Base-by-base conservation (phyloP, 2,113 vertebrate species). In the Pteronura brasiliensis region DNA sequence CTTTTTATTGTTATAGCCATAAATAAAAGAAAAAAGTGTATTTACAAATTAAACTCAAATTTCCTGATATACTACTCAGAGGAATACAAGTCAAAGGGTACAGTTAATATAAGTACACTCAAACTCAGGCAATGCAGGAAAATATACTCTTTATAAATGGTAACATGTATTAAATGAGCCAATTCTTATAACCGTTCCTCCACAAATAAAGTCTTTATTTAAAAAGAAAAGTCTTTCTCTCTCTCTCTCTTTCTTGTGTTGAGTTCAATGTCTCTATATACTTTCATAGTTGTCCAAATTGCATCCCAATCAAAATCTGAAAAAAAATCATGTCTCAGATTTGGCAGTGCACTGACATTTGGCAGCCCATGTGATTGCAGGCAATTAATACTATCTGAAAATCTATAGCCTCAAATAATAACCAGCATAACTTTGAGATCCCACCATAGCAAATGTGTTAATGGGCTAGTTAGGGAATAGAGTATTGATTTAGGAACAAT, bases 371-470 rank as follows among this genome's bases (percentile, higher is more conserved):
- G 61, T 52, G 88, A 90, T 0, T 74, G 7, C n/a, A 92, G n/a
- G 31, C 93, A 92, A 96, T 97, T 95, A 94, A 93, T 96, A 89
- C 7, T 18, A 69, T 67, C 74, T 79, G 93, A 72, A 97, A 96
- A 69, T 93, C 84, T 79, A 94, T 77, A 93, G 59, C 77, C 52
- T 95, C 23, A 77, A 63, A 95, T 27, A 88, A 91, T 69, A 88
- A 85, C 80, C 71, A 90, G 55, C 31, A 49, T 72, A 97, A 92
- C 59, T 90, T 94, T 1, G 15, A 89, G 59, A 97, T 80, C 69
- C 71, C 39, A 90, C 72, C 59, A 93, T 4, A 96, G 81, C 59
- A 90, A 94, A 92, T 94, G 44, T 93, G 47, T 86, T 96, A 93
- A 88, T 87, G 63, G 86, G 42, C 81, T 90, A 92, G 89, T 79